Conservation (phyloP, 2,113 vertebrate species). For the Chamaetylas fuelleborni region DNA sequence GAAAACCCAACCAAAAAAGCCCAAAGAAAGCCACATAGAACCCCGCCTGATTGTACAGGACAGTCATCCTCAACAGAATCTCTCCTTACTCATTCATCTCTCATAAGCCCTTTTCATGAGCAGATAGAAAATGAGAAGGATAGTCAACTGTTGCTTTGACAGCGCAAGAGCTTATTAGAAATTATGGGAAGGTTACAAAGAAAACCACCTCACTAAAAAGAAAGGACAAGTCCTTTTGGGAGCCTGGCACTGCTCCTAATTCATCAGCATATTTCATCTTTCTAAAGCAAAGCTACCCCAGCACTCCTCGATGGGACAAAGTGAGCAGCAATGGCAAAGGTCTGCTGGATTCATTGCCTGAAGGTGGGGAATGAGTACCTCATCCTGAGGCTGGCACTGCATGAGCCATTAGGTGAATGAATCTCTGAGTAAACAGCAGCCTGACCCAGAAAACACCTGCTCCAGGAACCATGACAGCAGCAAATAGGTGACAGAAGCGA, state of each 20-base stretch:
- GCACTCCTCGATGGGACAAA: background rate
- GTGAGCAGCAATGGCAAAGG: background rate
- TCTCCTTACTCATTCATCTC: background rate
- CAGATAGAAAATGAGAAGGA: background rate
- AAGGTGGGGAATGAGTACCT: background rate
- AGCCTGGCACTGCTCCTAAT: background rate
- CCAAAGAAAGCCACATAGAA: background rate
- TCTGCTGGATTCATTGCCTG: background rate
- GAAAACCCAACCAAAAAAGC: background rate
- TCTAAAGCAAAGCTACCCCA: background rate
- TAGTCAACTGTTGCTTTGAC: background rate
- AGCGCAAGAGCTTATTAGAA: background rate
- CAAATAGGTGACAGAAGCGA: background rate
- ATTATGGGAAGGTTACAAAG: background rate
- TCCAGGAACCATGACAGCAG: background rate
- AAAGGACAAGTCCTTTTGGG: background rate
- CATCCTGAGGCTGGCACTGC: background rate
- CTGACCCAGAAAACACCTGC: background rate
- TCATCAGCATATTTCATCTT: background rate
- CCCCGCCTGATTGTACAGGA: background rate
- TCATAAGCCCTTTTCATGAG: background rate
- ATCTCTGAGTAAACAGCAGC: background rate
- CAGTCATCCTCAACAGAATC: background rate
- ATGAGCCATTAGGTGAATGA: background rate
- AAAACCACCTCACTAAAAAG: background rate